A percentile compares a stretch with the other conserved stretches of the same genome.
phyloP scores from a whole-genome alignment of 2,797 vertebrate genomes.

The Scolopax rusticola region DNA sequence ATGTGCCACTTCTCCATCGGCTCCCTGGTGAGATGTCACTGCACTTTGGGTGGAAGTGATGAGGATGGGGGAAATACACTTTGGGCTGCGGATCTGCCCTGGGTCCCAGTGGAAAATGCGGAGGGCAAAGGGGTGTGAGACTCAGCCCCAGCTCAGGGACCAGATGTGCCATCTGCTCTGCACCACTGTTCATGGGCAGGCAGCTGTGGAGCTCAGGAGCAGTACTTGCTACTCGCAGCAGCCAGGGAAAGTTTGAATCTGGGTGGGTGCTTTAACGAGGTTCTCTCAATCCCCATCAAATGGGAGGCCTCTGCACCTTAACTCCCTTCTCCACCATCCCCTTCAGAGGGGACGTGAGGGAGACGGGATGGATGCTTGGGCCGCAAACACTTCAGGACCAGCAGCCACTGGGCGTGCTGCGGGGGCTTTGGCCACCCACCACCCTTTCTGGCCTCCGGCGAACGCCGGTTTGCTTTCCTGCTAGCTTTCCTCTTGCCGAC shows the following conservation, averaged over 20 bases:
- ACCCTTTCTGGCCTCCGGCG: background rate
- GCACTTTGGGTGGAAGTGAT: background rate
- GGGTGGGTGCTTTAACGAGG: accelerated
- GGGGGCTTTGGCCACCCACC: background rate
- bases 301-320: accelerated
- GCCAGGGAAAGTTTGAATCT: background rate
- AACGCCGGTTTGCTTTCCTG: background rate
- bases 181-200: accelerated
- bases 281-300: background rate
- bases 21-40: background rate
- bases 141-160: background rate
- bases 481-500: background rate
- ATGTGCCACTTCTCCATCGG: background rate
- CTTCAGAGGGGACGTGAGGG: accelerated
- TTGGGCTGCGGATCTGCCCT: background rate
- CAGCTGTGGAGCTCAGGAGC: accelerated
- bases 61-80: background rate
- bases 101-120: accelerated
- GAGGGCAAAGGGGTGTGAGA: background rate
- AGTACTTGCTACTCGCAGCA: background rate
- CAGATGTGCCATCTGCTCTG: background rate
- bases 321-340: accelerated
- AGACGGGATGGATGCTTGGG: background rate
- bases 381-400: background rate
- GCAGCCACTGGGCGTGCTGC: background rate